phyloP scores from a whole-genome alignment of 1,140 invertebrate genomes.

The Colletes latitarsis region DNA sequence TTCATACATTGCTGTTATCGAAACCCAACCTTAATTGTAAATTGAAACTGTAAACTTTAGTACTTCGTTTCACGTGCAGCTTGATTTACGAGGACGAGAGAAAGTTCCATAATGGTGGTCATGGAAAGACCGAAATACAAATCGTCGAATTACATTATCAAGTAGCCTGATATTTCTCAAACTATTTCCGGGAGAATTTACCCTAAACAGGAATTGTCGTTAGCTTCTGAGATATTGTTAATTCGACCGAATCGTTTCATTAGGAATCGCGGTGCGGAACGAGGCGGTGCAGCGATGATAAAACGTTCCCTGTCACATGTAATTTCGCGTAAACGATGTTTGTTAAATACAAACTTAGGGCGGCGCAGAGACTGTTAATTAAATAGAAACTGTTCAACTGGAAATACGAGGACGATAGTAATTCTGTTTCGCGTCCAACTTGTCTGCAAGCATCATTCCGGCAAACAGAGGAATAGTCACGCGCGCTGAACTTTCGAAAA shows the following conservation, averaged over 20 bases:
- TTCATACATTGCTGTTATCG: too few species aligned
- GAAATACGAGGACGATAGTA: not conserved
- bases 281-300: not conserved
- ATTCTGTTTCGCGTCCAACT: not conserved
- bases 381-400: slow-evolving; percentile 2
- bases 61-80: too few species aligned
- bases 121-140: too few species aligned
- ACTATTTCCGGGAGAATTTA: not conserved
- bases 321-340: slow-evolving; percentile 2
- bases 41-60: too few species aligned
- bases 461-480: not conserved
- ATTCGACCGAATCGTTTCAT: not conserved
- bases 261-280: not conserved
- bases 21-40: too few species aligned
- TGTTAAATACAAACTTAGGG: not conserved
- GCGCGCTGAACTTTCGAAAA: not conserved
- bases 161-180: not conserved
- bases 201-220: not conserved
- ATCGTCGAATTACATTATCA: too few species aligned
- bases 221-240: not conserved
- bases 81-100: too few species aligned
- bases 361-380: not conserved
- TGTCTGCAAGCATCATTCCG: not conserved
- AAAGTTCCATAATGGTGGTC: too few species aligned
- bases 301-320: not conserved